Conservation (phyloP, 1,140 invertebrate species). For the Bombus pyrosoma region DNA sequence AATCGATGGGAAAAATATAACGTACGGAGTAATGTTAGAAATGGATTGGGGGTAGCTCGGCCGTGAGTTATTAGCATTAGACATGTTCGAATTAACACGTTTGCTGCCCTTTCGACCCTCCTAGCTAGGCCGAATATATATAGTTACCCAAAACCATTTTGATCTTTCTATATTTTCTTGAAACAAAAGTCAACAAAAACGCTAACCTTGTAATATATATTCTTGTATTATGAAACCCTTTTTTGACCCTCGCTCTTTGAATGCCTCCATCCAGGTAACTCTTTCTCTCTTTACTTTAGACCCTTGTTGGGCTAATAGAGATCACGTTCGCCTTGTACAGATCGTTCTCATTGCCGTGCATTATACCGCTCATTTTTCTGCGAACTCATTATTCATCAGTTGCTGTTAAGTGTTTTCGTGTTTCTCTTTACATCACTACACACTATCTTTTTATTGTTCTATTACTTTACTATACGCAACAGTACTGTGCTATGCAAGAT, state of each 20-base stretch:
- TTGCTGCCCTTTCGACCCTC: slow-evolving; percentile 73
- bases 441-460: slow-evolving; percentile 15
- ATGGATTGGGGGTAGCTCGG: slow-evolving; percentile 65
- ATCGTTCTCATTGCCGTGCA: slow-evolving; percentile 57
- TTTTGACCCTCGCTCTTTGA: slow-evolving; percentile 75
- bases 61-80: slow-evolving; percentile 71
- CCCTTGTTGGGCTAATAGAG: slow-evolving; percentile 65
- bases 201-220: slow-evolving; percentile 73
- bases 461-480: slow-evolving; percentile 29
- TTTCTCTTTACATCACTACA: slow-evolving; percentile 54
- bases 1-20: neutral
- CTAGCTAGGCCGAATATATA: slow-evolving; percentile 73
- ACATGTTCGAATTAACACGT: slow-evolving; percentile 74
- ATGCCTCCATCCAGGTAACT: slow-evolving; percentile 76
- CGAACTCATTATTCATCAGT: slow-evolving; percentile 43
- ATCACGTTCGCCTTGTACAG: slow-evolving; percentile 59
- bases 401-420: slow-evolving; percentile 52
- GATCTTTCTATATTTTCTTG: slow-evolving; percentile 66
- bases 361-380: slow-evolving; percentile 43
- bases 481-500: slow-evolving; percentile 58
- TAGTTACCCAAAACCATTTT: slow-evolving; percentile 70
- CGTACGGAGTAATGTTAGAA: neutral
- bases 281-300: slow-evolving; percentile 77
- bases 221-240: slow-evolving; percentile 74
- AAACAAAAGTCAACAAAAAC: slow-evolving; percentile 62